Evolutionary conservation across 92 coral and sea anemone species (phyloP), one percentile per base, ranked within the genome.

Genomic region (Zoanthus gigantus): DNA sequence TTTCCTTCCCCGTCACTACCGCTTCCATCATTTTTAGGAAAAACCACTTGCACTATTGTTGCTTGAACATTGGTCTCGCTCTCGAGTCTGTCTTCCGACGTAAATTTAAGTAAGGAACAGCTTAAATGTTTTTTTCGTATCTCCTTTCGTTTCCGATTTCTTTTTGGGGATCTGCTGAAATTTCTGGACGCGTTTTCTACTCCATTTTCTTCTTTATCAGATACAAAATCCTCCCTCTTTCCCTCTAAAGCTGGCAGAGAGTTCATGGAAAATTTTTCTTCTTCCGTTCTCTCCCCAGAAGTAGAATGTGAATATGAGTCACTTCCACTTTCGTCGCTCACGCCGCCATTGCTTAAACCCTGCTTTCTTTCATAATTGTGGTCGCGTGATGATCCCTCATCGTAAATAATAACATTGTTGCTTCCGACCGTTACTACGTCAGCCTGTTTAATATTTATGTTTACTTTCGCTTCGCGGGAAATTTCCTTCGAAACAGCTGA

Each of bases 401-500:
- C 42, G 37, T 1, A 42, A 13, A 63, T 44, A 80, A 80, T 44
- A 34, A 72, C 65, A 47, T 45, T 80, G 9, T 66, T 66, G 14
- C 65, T n/a, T 18, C 85, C 85, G 28, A 47, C 29, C 15, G n/a
- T 81, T 23, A 81, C 61, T 7, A 23, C 61, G 13, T 65, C 42
- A 3, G 74, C 61, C 10, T n/a, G 14, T 15, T 18, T 13, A 65
- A 80, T 80, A 44, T 80, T 80, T 18, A 80, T 46, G 10, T 69
- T 29, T 16, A 46, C 0, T 2, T 2, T 23, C 7, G 29, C 6
- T 67, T 66, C 76, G 76, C 76, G 63, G 58, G 58, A 63, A 80
- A 63, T 15, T 10, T 76, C 61, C 4, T 29, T 47, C 65, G 52
- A 12, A 65, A 80, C 85, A 80, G 73, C 85, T 80, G 85, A 18